These are phyloP conservation scores for Drosophila atripex DNA, from an alignment of 2,888 invertebrate genomes.

Conservation along the genomic window DNA sequence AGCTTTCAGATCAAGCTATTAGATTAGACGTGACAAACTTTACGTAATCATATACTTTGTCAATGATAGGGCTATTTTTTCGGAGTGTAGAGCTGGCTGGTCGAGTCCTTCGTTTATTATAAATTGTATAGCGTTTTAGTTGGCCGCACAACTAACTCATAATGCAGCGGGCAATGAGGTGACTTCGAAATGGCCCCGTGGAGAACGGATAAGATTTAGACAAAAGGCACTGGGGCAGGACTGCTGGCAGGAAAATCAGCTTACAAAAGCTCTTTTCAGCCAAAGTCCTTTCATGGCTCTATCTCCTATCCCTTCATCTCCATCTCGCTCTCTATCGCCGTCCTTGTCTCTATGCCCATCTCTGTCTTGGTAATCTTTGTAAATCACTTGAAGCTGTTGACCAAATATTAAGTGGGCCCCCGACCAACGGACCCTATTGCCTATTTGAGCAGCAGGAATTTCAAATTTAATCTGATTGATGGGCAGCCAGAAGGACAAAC, in stretches of 20 bases:
- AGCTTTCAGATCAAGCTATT: too few species aligned
- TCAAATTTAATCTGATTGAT: conserved; percentile 46
- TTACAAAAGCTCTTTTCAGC: conserved; percentile 44
- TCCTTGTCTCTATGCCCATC: not conserved
- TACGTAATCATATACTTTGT: too few species aligned
- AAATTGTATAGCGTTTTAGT: conserved; percentile 63
- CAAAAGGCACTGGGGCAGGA: conserved; percentile 22
- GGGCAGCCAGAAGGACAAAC: conserved; percentile 17
- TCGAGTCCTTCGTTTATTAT: conserved; percentile 36
- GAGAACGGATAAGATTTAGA: conserved; percentile 33
- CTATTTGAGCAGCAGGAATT: conserved; percentile 33
- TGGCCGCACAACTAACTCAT: conserved; percentile 50
- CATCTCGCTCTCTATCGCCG: not conserved
- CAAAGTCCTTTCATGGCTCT: not conserved
- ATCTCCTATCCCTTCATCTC: not conserved
- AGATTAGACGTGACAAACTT: too few species aligned
- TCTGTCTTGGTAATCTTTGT: conserved; percentile 32
- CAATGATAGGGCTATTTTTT: not conserved
- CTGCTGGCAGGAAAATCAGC: conserved; percentile 46
- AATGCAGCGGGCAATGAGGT: conserved; percentile 53
- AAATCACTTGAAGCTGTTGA: conserved; percentile 45
- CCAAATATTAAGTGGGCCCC: conserved; percentile 42
- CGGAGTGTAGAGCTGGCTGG: not conserved
- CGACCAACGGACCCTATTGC: conserved; percentile 4
- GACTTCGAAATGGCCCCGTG: conserved; percentile 43